Base-by-base conservation (phyloP, 2,888 invertebrate species). In the Gibbula magus region DNA sequence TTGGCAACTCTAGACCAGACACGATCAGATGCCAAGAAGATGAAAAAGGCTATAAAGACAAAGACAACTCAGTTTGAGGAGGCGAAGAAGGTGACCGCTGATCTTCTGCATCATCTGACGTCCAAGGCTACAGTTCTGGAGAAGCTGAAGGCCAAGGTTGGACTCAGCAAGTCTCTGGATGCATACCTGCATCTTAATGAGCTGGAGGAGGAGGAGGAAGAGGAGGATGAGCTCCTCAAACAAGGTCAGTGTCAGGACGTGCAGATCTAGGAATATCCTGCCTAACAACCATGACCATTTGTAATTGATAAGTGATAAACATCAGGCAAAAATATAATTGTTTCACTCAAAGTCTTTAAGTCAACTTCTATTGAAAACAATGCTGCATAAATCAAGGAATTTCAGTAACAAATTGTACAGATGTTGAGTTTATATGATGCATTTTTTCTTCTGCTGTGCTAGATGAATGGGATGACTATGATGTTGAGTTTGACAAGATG, bases 401-500 rank as follows among this genome's bases (percentile, higher is more conserved):
- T 45, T 45, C 5, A 45, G 13, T 45, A 45, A 45, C 13, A 13
- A 45, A 45, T 10, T 45, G 5, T 45, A 13, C 45, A 10, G 13
- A 45, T 4, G 5, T 45, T 8, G 10, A 10, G 45, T 45, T 8
- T 45, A 5, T 3, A 20, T 39, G 20, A 35, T 56, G 56, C 56
- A 13, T 45, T 75, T 20, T 51, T n/a, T n/a, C 52, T 32, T n/a
- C 29, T 22, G 35, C 10, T 5, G 4, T 53, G 16, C 39, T 22
- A 22, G 92, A 92, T 81, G 92, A 92, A 79, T 89, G 91, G 84
- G 93, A 93, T 85, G 92, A 92, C 56, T 93, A 92, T 84, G 93
- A 93, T 84, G 87, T 87, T 53, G 92, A 92, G 84, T 93, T 93
- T 91, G 92, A 93, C 81, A 87, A 89, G 75, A 91, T 92, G 91